Percentiles rank a stretch among this genome's conserved stretches.
These are phyloP conservation scores for Pachydiplax longipennis DNA, from an alignment of 2,888 invertebrate species.

Conservation along the genomic window DNA sequence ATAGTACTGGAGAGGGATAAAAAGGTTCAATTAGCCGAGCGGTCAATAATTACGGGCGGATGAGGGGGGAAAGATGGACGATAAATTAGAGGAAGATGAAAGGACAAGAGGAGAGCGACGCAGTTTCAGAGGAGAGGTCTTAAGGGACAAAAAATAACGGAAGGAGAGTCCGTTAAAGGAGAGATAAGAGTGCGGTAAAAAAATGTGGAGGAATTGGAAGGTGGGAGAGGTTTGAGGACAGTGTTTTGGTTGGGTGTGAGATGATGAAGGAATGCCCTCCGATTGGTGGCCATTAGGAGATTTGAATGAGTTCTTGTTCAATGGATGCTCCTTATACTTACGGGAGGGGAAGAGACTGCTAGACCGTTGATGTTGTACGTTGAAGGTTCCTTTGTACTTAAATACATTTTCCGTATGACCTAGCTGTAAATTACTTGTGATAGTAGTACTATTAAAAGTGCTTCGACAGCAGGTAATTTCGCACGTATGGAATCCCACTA, in stretches of 20 bases:
- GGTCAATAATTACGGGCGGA: not conserved
- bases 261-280: not conserved
- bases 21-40: not conserved
- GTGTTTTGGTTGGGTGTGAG: not conserved
- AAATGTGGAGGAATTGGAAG: too few species aligned
- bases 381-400: too few species aligned
- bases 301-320: not conserved
- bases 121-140: not conserved
- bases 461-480: too few species aligned
- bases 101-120: not conserved
- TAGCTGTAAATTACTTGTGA: too few species aligned
- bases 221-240: not conserved
- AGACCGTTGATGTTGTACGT: too few species aligned
- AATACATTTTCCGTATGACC: too few species aligned
- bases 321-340: not conserved
- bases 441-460: too few species aligned
- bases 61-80: not conserved
- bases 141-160: too few species aligned
- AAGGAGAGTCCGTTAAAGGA: too few species aligned
- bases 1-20: not conserved
- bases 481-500: too few species aligned
- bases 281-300: not conserved
- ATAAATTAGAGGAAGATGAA: not conserved
- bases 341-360: not conserved
- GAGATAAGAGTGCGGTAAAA: too few species aligned